Percentiles rank a stretch among this genome's conserved stretches.
Conservation (phyloP, 2,113 vertebrate genomes). For the Mirza zaza region DNA sequence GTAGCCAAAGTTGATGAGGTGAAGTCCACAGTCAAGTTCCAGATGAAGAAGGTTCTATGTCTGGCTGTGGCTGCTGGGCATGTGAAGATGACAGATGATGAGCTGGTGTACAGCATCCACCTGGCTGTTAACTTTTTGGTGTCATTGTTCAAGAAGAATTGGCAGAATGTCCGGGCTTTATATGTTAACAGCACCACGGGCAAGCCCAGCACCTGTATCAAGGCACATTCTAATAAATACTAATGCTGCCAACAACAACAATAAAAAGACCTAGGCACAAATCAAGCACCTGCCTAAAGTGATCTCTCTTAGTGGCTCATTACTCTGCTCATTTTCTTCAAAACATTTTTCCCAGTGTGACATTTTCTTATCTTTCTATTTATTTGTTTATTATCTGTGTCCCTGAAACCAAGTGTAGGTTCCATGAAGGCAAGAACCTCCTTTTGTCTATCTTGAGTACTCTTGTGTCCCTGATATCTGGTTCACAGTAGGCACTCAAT, state of each 20-base stretch:
- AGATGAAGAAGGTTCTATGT: slow-evolving; percentile 91
- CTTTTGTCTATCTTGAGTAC: not conserved
- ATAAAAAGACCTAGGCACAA: not conserved
- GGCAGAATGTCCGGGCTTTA: slow-evolving; percentile 96
- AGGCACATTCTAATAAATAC: slow-evolving; percentile 44
- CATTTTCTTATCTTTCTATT: not conserved
- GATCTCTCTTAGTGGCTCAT: not conserved
- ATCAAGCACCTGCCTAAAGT: not conserved
- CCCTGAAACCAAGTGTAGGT: not conserved
- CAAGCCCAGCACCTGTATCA: slow-evolving; percentile 93
- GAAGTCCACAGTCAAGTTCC: too few species aligned
- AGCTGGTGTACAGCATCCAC: slow-evolving; percentile 98
- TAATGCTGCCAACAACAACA: not conserved
- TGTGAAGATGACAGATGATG: slow-evolving; percentile 97
- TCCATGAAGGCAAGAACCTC: not conserved
- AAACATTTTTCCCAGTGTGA: not conserved
- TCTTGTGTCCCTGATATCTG: not conserved
- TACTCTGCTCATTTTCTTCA: slow-evolving; percentile 8
- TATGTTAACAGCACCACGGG: slow-evolving; percentile 99
- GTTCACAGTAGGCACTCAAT: not conserved
- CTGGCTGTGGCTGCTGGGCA: slow-evolving; percentile 97
- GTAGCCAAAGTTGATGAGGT: too few species aligned
- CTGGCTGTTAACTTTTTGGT: slow-evolving; percentile 97
- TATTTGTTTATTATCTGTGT: not conserved
- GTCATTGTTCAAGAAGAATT: slow-evolving; percentile 98